A percentile compares a stretch with the other conserved stretches of the same genome.
Evolutionary conservation across 2,888 invertebrate species (phyloP).

Genomic region (Athripsodes cinereus): DNA sequence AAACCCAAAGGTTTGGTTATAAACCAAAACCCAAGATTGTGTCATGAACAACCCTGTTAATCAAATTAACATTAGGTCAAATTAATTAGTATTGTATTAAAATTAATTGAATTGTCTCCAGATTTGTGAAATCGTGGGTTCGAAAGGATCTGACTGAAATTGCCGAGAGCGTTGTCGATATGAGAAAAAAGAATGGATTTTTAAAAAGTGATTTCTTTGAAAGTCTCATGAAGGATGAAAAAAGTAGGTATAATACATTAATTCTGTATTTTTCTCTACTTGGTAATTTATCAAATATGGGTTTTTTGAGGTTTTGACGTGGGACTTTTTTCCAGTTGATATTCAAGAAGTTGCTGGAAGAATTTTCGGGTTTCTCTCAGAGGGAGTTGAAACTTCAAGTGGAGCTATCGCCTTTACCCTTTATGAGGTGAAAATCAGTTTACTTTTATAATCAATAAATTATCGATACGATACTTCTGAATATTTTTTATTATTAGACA

Average conservation of each 20-base stretch:
- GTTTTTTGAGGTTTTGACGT: too few species aligned
- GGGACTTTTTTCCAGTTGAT: not conserved
- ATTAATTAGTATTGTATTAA: too few species aligned
- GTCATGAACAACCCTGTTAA: too few species aligned
- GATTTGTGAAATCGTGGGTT: constrained; percentile 13
- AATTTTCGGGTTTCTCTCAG: constrained; percentile 18
- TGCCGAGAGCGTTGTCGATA: constrained; percentile 10
- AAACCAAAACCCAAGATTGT: too few species aligned
- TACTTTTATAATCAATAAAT: not conserved
- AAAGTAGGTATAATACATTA: constrained; percentile 7
- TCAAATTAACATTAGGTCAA: too few species aligned
- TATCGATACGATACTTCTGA: not conserved
- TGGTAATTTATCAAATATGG: not conserved
- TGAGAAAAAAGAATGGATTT: constrained; percentile 13
- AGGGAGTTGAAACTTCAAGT: constrained; percentile 22
- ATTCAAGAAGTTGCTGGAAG: constrained; percentile 13
- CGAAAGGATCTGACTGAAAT: constrained; percentile 12
- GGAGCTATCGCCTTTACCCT: constrained; percentile 12
- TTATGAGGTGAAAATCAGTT: constrained; percentile 15
- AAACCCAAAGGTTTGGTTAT: too few species aligned
- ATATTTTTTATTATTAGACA: not conserved
- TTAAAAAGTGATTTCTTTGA: constrained; percentile 17
- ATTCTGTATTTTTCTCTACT: not conserved
- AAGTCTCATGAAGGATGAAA: constrained; percentile 12
- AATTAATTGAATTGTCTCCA: constrained; percentile 8